Base-by-base conservation (phyloP, 2,888 invertebrate genomes). In the Candidula unifasciata region DNA sequence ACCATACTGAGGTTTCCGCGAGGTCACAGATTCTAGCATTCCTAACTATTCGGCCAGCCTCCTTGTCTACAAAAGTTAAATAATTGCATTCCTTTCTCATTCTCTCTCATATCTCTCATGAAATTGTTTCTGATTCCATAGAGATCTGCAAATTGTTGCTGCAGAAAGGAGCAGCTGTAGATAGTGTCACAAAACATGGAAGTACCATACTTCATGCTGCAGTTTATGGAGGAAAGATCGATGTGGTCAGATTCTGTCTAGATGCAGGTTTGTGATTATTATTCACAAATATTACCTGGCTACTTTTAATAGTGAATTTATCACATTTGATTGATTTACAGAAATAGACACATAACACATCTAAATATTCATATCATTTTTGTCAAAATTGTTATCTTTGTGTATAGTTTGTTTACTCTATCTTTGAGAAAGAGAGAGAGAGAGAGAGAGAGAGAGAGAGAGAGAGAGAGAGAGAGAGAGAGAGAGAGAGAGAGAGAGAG, bases 141-240 rank as follows among this genome's bases (percentile, higher is more conserved):
- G 92, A 91, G 57, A 82, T 93, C 73, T 90, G 92, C 24, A 83
- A 89, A 66, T 86, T 91, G 66, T 80, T 93, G 71, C 82, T 93
- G 81, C 86, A 89, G 30, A 87, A 87, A 30, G 88, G 88, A 8
- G 92, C 91, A 24, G 88, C 90, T 81, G 68, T 91, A 13, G 87
- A 88, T 24, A 87, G 87, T 8, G 82, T 87, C 6, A 92, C 92
- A 30, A 88, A 87, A 24, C 87, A 83, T n/a, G 91, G 91, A 0
- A 91, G 92, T 80, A 90, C 91, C 18, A 85, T 91, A 2, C 89
- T 93, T 66, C 93, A 93, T 90, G 92, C 87, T 71, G 91, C 91
- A 78, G 91, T 92, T 35, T 90, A 89, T 88, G 92, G 93, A 24
- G 92, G 92, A 88, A 90, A 89, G 78, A 86, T 87, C 35, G 87